Percentiles rank a stretch among this genome's conserved stretches.
These are phyloP conservation scores for Melanotaenia trifasciata DNA, from an alignment of 2,797 vertebrate genomes.

Conservation along the genomic window DNA sequence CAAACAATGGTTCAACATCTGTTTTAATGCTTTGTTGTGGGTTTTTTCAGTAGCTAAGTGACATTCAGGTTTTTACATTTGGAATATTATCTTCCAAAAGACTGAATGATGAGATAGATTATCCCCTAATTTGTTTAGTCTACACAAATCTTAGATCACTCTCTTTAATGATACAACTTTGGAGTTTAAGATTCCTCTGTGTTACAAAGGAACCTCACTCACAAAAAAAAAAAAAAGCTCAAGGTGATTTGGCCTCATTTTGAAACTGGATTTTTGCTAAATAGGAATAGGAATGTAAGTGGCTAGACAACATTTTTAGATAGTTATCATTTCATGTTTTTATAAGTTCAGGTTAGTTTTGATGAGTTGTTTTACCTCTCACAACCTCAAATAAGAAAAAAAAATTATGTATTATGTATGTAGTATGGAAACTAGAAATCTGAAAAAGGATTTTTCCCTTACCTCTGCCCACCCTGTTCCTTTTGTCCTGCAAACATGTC, in stretches of 20 bases:
- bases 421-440: too few species aligned
- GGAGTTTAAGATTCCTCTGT: background rate
- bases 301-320: too few species aligned
- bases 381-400: too few species aligned
- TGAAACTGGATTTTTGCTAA: background rate
- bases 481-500: too few species aligned
- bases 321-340: background rate
- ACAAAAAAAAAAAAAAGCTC: background rate
- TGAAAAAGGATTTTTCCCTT: background rate
- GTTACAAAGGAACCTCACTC: background rate
- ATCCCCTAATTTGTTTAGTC: background rate
- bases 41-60: constrained; percentile 1
- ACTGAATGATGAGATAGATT: background rate
- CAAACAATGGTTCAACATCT: constrained; percentile 34
- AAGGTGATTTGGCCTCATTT: background rate
- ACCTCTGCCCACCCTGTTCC: background rate
- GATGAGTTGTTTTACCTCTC: background rate
- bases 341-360: background rate
- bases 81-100: background rate
- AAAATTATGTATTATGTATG: too few species aligned
- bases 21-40: constrained; percentile 30
- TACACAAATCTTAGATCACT: background rate
- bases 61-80: background rate
- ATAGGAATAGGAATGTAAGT: background rate
- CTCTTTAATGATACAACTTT: background rate